Conservation (phyloP, 1,140 invertebrate genomes). For the Neodiprion fabricii region DNA sequence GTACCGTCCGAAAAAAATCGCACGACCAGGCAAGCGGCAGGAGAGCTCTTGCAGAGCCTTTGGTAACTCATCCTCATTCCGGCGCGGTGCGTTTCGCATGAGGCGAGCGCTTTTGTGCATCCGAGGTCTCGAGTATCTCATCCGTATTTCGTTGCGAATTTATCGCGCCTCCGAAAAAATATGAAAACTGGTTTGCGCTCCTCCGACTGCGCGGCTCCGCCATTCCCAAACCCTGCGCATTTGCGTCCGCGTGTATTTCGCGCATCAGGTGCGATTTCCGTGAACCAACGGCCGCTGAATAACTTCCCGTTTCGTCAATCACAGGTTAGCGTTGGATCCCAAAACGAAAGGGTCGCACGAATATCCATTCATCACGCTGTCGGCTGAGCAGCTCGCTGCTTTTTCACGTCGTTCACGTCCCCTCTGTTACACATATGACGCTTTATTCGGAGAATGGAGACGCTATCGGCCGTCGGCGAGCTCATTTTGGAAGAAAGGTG, state of each 20-base stretch:
- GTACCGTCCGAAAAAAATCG: background rate
- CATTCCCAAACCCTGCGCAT: slow-evolving; percentile 12
- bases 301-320: no score
- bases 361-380: background rate
- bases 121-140: slow-evolving; percentile 32
- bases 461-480: background rate
- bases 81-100: no score
- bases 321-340: background rate
- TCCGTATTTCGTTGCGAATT: slow-evolving; percentile 42
- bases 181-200: slow-evolving; percentile 43
- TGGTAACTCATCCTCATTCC: background rate
- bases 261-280: no score
- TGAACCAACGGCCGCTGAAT: no score
- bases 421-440: no score
- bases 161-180: slow-evolving; percentile 38
- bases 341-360: background rate
- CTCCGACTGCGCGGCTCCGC: background rate
- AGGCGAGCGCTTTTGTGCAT: background rate
- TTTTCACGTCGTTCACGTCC: background rate
- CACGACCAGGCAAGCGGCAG: background rate
- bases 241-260: no score
- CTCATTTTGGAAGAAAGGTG: background rate
- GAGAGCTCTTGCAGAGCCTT: background rate
- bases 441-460: background rate
- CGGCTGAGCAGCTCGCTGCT: background rate